Evolutionary conservation across 2,888 invertebrate genomes (phyloP), one percentile per base, ranked within the genome.

Genomic region (Neelides folsomi): DNA sequence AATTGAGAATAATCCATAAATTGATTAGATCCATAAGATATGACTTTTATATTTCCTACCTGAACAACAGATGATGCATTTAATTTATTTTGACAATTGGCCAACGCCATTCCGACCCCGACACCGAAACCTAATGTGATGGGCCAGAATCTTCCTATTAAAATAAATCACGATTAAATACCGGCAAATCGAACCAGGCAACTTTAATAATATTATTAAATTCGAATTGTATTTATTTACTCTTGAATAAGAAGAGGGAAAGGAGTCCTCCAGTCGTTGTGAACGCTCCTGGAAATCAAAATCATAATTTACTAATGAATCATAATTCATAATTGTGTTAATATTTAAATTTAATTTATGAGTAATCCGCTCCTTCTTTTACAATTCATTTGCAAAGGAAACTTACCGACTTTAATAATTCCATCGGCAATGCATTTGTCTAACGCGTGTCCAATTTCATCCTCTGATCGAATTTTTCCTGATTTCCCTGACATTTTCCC

Each of bases 61-160:
- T 27, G 27, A 27, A 27, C 27, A 27, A 27, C 27, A 27, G 27
- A 27, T 27, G 27, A 27, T 7, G 55, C 40, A 49, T 70, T 68
- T 52, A 77, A 71, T 53, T 81, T 80, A 67, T 79, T 75, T 72
- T 89, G 83, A 71, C 90, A 92, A 71, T 89, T 88, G 49, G 86
- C 78, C 73, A 84, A 86, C 45, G 89, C 90, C 74, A 88, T 80
- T 47, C 95, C 95, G 66, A 92, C 73, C 38, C 94, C 95, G 69
- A 89, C 80, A 49, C 93, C 93, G 60, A 83, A 78, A 37, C 93
- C 93, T 54, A 87, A 77, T 67, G 86, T 78, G 27, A 92, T 72
- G 1, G 94, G 94, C 90, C 92, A 94, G 66, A 81, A 76, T 71
- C 81, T 79, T 67, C 86, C 80, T 80, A 67, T 5, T 71, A 40